Base-by-base conservation (phyloP, 2,797 vertebrate genomes). In the Diglossa cyanea region DNA sequence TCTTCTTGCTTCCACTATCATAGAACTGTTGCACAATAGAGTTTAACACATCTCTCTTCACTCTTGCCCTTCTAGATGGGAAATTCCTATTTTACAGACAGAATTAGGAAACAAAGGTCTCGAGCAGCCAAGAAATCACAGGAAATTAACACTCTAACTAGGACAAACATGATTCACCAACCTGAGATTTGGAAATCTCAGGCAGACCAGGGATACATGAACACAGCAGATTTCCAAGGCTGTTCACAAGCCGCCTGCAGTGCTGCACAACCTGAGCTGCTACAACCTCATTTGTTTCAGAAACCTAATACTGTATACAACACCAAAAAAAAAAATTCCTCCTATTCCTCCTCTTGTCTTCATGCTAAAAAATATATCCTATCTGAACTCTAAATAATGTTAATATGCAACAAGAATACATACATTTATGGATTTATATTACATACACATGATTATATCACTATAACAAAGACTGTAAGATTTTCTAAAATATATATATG, bases 41-140 rank as follows among this genome's bases (percentile, higher is more conserved):
- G 26, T 72, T 78, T 54, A 61, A 70, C 4, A 2, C 10, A 19
- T 13, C 25, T 60, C 11, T 75, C 55, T 54, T 68, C 9, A 6
- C 58, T 75, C 44, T 26, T 16, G 1, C 18, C 35, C 72, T 82
- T 40, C 39, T 11, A 61, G 33, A n/a, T 2, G 10, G 51, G 23
- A 79, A 88, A 89, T 45, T 80, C 54, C 17, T 72, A 39, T 66
- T 80, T 75, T 62, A 72, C 31, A 55, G 68, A 72, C 11, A 74
- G 72, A 79, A 80, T 18, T 2, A 10, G n/a, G 63, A 87, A 58
- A 82, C 4, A 1, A 67, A 54, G 9, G 39, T 44, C 45, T 71
- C 60, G 4, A 71, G 40, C 25, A 50, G 50, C 13, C 30, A 86
- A 75, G 62, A 78, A 80, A 77, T 68, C 57, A 72, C 3, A 57